Conservation (phyloP, 2,113 vertebrate species). For the Barbus barbus region DNA sequence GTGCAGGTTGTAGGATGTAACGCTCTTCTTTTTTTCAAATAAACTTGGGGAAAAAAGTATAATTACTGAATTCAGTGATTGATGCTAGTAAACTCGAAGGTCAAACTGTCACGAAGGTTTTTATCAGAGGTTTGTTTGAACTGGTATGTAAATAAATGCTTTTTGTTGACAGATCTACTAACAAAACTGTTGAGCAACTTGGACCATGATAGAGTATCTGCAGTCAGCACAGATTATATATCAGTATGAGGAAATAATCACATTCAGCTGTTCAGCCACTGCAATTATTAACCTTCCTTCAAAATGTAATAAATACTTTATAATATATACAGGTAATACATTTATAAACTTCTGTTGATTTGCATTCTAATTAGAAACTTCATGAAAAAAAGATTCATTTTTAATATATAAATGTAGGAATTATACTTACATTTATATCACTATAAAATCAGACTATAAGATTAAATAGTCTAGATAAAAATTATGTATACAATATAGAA, state of each 20-base stretch:
- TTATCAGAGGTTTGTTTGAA: neutral
- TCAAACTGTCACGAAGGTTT: neutral
- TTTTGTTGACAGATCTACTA: neutral
- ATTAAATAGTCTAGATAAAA: too few relatives aligned
- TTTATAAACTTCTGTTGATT: neutral
- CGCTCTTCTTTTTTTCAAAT: neutral
- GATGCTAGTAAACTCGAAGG: neutral
- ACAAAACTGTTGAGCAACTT: neutral
- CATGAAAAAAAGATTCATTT: too few relatives aligned
- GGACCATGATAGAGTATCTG: neutral
- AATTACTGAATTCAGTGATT: neutral
- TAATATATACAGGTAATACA: neutral
- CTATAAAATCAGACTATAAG: too few relatives aligned
- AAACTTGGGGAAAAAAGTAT: neutral
- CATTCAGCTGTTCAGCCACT: neutral
- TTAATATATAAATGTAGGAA: too few relatives aligned
- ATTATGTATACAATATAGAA: too few relatives aligned
- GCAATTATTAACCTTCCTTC: neutral
- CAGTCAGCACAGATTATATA: neutral
- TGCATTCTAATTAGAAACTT: too few relatives aligned
- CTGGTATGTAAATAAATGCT: neutral
- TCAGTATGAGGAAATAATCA: neutral
- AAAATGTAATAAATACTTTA: too few relatives aligned
- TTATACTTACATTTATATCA: too few relatives aligned
- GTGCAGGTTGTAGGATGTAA: too few relatives aligned